Base-by-base conservation (phyloP, 2,888 invertebrate genomes). In the Caenorhabditis drosophilae region DNA sequence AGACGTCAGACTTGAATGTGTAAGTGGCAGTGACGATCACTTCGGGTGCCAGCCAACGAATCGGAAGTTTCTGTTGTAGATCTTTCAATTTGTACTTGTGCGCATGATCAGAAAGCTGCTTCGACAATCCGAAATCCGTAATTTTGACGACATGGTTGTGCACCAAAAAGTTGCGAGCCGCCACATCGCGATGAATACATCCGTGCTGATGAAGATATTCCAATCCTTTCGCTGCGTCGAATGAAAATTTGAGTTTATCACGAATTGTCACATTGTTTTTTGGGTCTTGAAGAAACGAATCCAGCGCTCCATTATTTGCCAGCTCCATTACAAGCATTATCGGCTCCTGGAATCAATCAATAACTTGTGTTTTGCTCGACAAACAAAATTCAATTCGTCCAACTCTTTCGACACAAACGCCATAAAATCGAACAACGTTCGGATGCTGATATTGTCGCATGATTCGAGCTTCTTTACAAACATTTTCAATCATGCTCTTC, bases 21-120 rank as follows among this genome's bases (percentile, higher is more conserved):
- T 75, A 76, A 6, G 62, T 59, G 18, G 68, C 70, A 6, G 62
- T 59, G 11, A 67, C 64, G n/a, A 73, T 47, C 9, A 70, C 73
- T 46, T 76, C 76, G n/a, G 76, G 76, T 7, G 74, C 68, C 35
- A 76, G 51, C 76, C 76, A 76, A 27, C 75, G 60, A 35, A 75
- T 73, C 4, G 75, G 75, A 38, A 75, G 59, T 46, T 67, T 67
- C 40, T 69, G 66, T 9, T 73, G 67, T 9, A 67, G 49, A 45
- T 75, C 73, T 36, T 73, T 72, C 47, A 75, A 45, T 40, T 75
- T 75, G 62, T 75, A 75, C 40, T 70, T 67, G 48, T 69, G 67
- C 18, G 70, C 70, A 22, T 63, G 57, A 51, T 66, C 66, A 15
- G 71, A 66, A 11, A 73, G 38, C 36, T 73, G 72, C 20, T 67